Evolutionary conservation across 2,113 vertebrate genomes (phyloP).

Genomic region (Falco punctatus): DNA sequence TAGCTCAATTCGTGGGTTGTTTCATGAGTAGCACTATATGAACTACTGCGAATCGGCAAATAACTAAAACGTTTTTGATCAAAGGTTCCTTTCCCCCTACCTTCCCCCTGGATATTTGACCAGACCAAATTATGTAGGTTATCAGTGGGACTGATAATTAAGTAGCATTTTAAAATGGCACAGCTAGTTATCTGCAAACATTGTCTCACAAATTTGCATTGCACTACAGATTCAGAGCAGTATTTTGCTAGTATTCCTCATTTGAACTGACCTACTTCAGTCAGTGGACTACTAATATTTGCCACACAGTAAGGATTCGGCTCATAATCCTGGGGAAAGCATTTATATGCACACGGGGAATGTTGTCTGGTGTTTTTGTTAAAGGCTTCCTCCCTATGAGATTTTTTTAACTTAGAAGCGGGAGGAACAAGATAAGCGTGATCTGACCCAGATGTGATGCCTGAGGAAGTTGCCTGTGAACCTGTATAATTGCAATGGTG

Average conservation of each 20-base stretch:
- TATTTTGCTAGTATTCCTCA: slow-evolving; percentile 55
- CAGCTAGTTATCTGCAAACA: not conserved
- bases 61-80: not conserved
- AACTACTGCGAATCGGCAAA: not conserved
- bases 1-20: not conserved
- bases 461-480: not conserved
- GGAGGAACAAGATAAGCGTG: not conserved
- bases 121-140: not conserved
- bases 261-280: slow-evolving; percentile 56
- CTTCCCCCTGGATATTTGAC: not conserved
- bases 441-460: not conserved
- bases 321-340: slow-evolving; percentile 8
- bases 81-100: not conserved
- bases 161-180: not conserved
- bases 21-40: not conserved
- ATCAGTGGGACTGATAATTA: not conserved
- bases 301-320: slow-evolving; percentile 38
- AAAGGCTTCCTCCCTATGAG: not conserved
- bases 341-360: slow-evolving; percentile 40
- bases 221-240: not conserved
- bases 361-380: slow-evolving; percentile 19
- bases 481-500: not conserved
- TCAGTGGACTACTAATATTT: slow-evolving; percentile 37
- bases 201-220: slow-evolving; percentile 1
- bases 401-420: not conserved